phyloP scores from a whole-genome alignment of 2,888 invertebrate species.

The Idaea aversata region DNA sequence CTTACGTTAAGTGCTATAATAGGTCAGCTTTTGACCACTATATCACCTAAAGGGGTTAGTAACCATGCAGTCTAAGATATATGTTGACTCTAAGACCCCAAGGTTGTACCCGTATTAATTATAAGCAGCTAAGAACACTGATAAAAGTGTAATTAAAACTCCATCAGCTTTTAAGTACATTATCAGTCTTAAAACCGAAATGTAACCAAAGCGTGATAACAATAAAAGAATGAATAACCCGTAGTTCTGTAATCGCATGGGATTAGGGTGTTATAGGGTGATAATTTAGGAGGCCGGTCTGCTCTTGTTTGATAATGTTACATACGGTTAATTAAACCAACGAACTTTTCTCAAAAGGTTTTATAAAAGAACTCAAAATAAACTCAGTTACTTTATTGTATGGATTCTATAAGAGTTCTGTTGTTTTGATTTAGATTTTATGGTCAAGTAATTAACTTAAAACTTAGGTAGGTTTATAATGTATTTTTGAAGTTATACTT shows the following conservation, averaged over 20 bases:
- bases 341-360: not conserved
- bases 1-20: too few relatives aligned
- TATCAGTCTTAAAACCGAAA: slow-evolving; percentile 37
- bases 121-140: not conserved
- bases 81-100: not conserved
- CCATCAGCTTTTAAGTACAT: slow-evolving; percentile 10
- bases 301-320: slow-evolving; percentile 33
- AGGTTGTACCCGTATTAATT: not conserved
- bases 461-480: too few relatives aligned
- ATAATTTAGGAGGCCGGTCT: slow-evolving; percentile 59
- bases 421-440: too few relatives aligned
- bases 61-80: too few relatives aligned
- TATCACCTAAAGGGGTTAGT: too few relatives aligned
- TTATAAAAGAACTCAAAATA: not conserved
- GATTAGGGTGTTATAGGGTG: slow-evolving; percentile 70
- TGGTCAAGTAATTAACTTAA: too few relatives aligned
- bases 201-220: slow-evolving; percentile 51
- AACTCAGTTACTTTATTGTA: too few relatives aligned
- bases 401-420: too few relatives aligned
- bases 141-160: not conserved
- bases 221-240: slow-evolving; percentile 66
- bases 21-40: too few relatives aligned
- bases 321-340: slow-evolving; percentile 30
- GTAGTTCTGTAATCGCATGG: slow-evolving; percentile 63
- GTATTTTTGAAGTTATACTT: too few relatives aligned